Base-by-base conservation (phyloP, 1,140 invertebrate species). In the Saccostrea glomerata region DNA sequence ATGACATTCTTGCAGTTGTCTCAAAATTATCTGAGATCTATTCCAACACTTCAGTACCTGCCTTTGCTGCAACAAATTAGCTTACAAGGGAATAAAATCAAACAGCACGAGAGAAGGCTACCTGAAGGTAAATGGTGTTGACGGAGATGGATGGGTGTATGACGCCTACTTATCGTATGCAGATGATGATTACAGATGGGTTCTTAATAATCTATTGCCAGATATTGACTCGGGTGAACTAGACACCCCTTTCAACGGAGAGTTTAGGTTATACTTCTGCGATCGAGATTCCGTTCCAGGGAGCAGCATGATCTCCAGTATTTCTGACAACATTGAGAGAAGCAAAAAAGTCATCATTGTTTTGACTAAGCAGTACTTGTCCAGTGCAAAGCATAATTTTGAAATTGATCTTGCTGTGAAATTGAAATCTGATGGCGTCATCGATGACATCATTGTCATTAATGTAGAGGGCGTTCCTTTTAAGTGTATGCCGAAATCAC, bases 161-260 rank as follows among this genome's bases (percentile, higher is more conserved):
- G 92, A 92, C 84, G 90, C 90, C 11, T 92, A 91, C 82, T 87
- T 93, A 17, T 92, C 91, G 0, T 89, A 86, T 73, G 86, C 91
- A 17, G 89, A 91, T 7, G 90, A 90, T 17, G 92, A 92, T 66
- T 82, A 58, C 5, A 15, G 54, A 2, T 93, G 91, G 92, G 91
- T 93, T 1, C 6, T 87, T 15, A 25, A 91, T 0, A 84, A 91
- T 25, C 55, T 93, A 6, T 66, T 92, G 0, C 88, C 89, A 5
- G 85, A 40, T 12, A 89, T 92, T 77, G 93, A 92, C 63, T 86
- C 87, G 15, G 92, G 91, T 20, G 1, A 86, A 25, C 11, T 88
- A 11, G 82, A 88, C 0, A 56, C 82, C 36, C 15, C 66, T 4
- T 90, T 89, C 63, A 87, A 84, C 11, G 90, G 90, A 56, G 82